phyloP scores from a whole-genome alignment of 2,888 invertebrate species.

The Seira sanloemensis region DNA sequence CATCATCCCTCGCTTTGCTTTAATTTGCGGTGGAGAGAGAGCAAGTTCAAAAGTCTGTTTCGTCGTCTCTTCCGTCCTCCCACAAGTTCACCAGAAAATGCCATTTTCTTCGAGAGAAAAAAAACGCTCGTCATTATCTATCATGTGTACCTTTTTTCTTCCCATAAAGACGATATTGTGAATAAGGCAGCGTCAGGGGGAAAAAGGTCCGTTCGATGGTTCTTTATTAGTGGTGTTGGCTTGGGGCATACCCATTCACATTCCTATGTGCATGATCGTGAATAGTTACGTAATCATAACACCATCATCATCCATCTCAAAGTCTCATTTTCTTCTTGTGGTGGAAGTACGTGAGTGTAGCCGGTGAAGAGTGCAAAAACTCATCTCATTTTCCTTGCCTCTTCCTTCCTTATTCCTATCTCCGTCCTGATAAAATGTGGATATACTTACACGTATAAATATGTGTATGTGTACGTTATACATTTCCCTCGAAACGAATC shows the following conservation, averaged over 20 bases:
- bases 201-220: not conserved
- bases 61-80: not conserved
- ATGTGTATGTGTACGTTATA: no score
- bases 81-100: not conserved
- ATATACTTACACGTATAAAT: no score
- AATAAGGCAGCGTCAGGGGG: not conserved
- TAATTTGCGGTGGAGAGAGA: not conserved
- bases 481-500: not conserved
- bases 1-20: not conserved
- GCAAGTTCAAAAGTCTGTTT: not conserved
- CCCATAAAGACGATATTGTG: not conserved
- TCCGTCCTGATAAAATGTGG: no score
- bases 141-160: not conserved
- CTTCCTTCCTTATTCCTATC: not conserved
- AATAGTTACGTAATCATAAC: not conserved
- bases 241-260: no score
- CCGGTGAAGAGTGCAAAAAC: not conserved
- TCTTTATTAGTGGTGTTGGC: no score
- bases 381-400: not conserved
- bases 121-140: not conserved
- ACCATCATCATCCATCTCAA: not conserved
- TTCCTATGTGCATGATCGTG: not conserved
- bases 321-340: not conserved
- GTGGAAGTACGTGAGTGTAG: not conserved
- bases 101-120: not conserved